Evolutionary conservation across 2,888 invertebrate species (phyloP), one percentile per base, ranked within the genome.

Genomic region (Plutella xylostella): DNA sequence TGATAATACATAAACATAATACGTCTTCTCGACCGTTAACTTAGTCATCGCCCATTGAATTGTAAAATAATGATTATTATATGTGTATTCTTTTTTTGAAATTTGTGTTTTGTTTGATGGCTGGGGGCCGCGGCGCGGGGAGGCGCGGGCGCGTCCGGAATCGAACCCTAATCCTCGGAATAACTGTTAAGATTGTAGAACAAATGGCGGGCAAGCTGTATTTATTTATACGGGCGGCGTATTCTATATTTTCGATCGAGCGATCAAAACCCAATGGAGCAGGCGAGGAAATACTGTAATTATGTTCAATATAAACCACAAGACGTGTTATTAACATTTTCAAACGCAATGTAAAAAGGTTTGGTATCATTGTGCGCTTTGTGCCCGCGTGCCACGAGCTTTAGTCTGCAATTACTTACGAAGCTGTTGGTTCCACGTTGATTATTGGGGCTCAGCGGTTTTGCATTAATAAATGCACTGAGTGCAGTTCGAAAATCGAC

Each of bases 301-400:
- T 71, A 71, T 59, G 61, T 58, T 56, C 66, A 64, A 66, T 70
- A 66, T 65, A 66, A 63, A 55, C 60, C 59, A 58, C 60, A 57
- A 55, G 54, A 53, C 55, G 55, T 60, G 57, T 63, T 65, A 66
- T 67, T 68, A 66, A 58, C 62, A 65, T 60, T 65, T 68, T 61
- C 59, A 42, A 48, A 45, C 28, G 42, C 38, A 44, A 38, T 46
- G 30, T 40, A 35, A 56, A 63, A 69, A 64, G 63, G n/a, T n/a
- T n/a, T n/a, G 56, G 60, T 60, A 61, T 51, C 51, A 55, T 51
- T 51, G 51, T 54, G 50, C 48, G 39, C 43, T 46, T 52, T 38
- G 38, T 38, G 6, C 19, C 19, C 11, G 38, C 17, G 28, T 28
- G 28, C 28, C n/a, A n/a, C n/a, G n/a, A n/a, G n/a, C n/a, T n/a